Percentiles rank a stretch among this genome's conserved stretches.
Conservation (phyloP, 2,888 invertebrate species). For the Dynastes grantii region DNA sequence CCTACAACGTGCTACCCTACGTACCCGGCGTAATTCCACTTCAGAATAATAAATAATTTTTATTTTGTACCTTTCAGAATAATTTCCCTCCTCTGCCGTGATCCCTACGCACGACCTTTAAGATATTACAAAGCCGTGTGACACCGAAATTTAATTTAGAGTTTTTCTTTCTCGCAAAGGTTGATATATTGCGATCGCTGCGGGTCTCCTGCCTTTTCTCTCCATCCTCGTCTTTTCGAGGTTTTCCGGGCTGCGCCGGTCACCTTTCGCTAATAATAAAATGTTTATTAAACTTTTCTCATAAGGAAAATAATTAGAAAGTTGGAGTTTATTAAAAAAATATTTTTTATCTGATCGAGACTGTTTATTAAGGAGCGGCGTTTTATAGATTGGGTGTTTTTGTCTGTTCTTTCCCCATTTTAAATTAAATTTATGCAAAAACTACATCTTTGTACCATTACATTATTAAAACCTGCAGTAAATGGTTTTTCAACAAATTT, state of each 20-base stretch:
- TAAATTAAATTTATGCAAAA: too few relatives aligned
- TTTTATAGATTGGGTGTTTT: too few relatives aligned
- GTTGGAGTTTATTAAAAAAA: slow-evolving; percentile 5
- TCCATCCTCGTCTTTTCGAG: neutral
- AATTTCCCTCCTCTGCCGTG: neutral
- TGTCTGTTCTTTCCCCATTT: too few relatives aligned
- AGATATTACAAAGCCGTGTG: slow-evolving; percentile 31
- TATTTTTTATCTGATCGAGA: neutral
- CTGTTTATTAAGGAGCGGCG: too few relatives aligned
- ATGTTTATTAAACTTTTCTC: slow-evolving; percentile 21
- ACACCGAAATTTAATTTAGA: slow-evolving; percentile 42
- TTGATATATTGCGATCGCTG: slow-evolving; percentile 29
- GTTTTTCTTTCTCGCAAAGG: slow-evolving; percentile 31
- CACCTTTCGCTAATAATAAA: neutral
- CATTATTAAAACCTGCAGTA: too few relatives aligned
- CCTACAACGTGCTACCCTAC: neutral
- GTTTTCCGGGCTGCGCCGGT: neutral
- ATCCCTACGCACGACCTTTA: neutral
- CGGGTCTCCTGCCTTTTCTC: neutral
- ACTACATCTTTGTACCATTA: too few relatives aligned
- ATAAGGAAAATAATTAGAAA: slow-evolving; percentile 6
- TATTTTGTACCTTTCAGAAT: slow-evolving; percentile 32
- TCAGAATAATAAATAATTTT: slow-evolving; percentile 43
- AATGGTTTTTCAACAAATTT: too few relatives aligned
- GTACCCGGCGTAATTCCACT: slow-evolving; percentile 19